Percentiles rank a stretch among this genome's conserved stretches.
phyloP scores from a whole-genome alignment of 92 coral and sea anemone genomes.

The Epizoanthus rinbou region DNA sequence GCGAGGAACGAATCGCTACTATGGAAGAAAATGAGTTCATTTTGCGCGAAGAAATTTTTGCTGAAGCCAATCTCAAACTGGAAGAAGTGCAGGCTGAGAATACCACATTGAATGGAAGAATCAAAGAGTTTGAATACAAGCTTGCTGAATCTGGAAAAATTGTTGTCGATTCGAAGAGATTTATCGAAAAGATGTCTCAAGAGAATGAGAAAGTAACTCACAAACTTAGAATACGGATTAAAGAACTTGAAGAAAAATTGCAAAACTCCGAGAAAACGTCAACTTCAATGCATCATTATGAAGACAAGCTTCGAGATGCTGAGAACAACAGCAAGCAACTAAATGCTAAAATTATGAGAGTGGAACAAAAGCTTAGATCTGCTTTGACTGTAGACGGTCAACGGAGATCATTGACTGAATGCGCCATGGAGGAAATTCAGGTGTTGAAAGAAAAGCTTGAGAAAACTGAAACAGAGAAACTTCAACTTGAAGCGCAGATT shows the following conservation, averaged over 20 bases:
- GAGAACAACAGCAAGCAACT: slow-evolving; percentile 61
- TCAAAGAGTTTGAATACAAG: slow-evolving; percentile 70
- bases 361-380: slow-evolving; percentile 54
- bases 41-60: slow-evolving; percentile 40
- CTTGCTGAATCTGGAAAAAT: slow-evolving; percentile 63
- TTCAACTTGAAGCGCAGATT: slow-evolving; percentile 48
- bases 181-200: slow-evolving; percentile 46
- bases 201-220: slow-evolving; percentile 25
- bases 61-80: slow-evolving; percentile 32
- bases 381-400: slow-evolving; percentile 43
- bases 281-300: slow-evolving; percentile 17
- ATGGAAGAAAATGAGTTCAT: slow-evolving; percentile 38
- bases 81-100: slow-evolving; percentile 23
- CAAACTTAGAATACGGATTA: slow-evolving; percentile 1
- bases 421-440: slow-evolving; percentile 31
- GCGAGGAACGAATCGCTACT: slow-evolving; percentile 25
- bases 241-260: slow-evolving; percentile 37
- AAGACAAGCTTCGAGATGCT: slow-evolving; percentile 53
- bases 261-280: neutral
- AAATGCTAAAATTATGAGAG: slow-evolving; percentile 56
- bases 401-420: slow-evolving; percentile 14
- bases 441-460: slow-evolving; percentile 31
- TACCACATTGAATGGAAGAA: slow-evolving; percentile 42
- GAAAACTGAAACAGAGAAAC: slow-evolving; percentile 27
- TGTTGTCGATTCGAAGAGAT: slow-evolving; percentile 63